These are phyloP conservation scores for Dicyema japonicum DNA, from an alignment of 1,140 invertebrate species.

Conservation along the genomic window DNA sequence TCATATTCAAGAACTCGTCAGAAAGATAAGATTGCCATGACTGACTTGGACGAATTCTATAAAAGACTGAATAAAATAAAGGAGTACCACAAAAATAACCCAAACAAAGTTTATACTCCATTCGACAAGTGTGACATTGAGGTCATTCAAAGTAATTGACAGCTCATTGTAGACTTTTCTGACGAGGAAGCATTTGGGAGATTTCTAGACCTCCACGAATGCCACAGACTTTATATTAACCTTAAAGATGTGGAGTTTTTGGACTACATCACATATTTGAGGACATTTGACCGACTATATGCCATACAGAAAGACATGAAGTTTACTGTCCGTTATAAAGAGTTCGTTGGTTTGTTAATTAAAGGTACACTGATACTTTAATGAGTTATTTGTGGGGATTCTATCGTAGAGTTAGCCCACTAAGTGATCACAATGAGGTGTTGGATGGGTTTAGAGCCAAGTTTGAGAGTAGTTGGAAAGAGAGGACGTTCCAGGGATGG, in stretches of 20 bases:
- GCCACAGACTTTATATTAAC: conserved; percentile 75
- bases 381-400: conserved; percentile 59
- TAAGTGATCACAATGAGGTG: conserved; percentile 39
- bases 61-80: background rate
- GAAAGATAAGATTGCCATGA: conserved; percentile 1
- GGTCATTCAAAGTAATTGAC: conserved; percentile 4
- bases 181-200: conserved; percentile 98
- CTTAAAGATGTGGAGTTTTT: conserved; percentile 39
- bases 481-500: conserved; percentile 53
- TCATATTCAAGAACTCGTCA: conserved; percentile 3
- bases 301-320: conserved; percentile 75
- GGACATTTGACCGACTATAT: conserved; percentile 68
- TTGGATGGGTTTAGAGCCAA: conserved; percentile 25
- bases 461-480: conserved; percentile 38
- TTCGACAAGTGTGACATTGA: conserved; percentile 1
- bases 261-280: conserved; percentile 74
- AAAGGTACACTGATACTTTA: conserved; percentile 39
- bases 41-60: no score
- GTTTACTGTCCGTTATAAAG: conserved; percentile 47
- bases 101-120: background rate
- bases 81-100: background rate
- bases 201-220: conserved; percentile 85
- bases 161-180: conserved; percentile 48
- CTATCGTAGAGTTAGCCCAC: conserved; percentile 48
- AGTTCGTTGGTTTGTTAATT: conserved; percentile 14